Evolutionary conservation across 1,140 invertebrate species (phyloP), one percentile per base, ranked within the genome.

Genomic region (Propsilocerus akamusi): DNA sequence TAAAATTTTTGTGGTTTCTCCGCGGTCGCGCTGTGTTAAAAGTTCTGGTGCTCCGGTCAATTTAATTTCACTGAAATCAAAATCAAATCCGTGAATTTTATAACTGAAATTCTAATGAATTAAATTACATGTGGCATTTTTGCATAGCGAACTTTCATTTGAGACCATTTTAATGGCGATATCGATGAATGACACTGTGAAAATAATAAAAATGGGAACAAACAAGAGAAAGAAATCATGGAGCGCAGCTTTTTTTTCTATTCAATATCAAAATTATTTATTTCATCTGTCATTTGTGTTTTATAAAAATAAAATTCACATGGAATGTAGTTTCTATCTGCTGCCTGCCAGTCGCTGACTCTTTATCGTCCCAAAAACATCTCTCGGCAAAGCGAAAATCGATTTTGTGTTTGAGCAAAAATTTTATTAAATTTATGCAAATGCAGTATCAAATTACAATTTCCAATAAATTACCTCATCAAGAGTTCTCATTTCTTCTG

Each of bases 211-310:
- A n/a, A n/a, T n/a, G n/a, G n/a, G n/a, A n/a, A n/a, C n/a, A n/a
- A n/a, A n/a, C n/a, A n/a, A n/a, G n/a, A n/a, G n/a, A n/a, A n/a
- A n/a, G n/a, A n/a, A n/a, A n/a, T n/a, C n/a, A n/a, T n/a, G n/a
- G n/a, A 41, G 34, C 34, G 22, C 17, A 41, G 34, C n/a, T n/a
- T n/a, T n/a, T n/a, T 41, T 41, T 41, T 41, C 34, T 41, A 41
- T 41, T 41, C 34, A 41, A 41, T 41, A 17, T 41, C 34, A 41
- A 41, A n/a, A 41, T 41, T 41, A 41, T 41, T 41, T 41, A 41
- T 41, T 41, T 41, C 34, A 41, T 41, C 34, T 41, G 34, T 41
- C 34, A 41, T 41, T 41, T 41, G 14, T 41, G 10, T 30, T n/a
- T 30, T n/a, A n/a, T n/a, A n/a, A n/a, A n/a, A 11, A 30, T 30